A percentile compares a stretch with the other conserved stretches of the same genome.
These are phyloP conservation scores for Macrotus californicus DNA, from an alignment of 2,113 vertebrate species.

Conservation along the genomic window DNA sequence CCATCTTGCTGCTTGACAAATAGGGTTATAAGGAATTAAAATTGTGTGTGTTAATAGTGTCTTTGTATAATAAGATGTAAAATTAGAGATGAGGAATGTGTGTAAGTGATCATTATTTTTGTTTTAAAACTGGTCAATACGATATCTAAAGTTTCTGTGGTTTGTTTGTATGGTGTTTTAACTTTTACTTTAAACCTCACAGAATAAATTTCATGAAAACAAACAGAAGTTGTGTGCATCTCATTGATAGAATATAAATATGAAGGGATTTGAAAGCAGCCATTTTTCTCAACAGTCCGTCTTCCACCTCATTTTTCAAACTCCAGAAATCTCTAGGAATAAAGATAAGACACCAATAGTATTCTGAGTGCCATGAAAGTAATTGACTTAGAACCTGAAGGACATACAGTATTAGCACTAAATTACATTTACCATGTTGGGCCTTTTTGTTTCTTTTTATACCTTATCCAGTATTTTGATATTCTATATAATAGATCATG, in stretches of 20 bases:
- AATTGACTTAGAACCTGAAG: neutral
- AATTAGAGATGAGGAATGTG: slow-evolving; percentile 51
- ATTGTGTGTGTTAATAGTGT: slow-evolving; percentile 40
- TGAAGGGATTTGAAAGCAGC: neutral
- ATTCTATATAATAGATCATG: neutral
- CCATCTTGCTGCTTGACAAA: slow-evolving; percentile 66
- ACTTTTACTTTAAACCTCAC: slow-evolving; percentile 71
- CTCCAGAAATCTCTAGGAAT: neutral
- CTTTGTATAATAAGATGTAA: slow-evolving; percentile 27
- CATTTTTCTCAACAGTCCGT: neutral
- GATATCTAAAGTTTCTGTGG: slow-evolving; percentile 73
- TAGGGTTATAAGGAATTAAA: slow-evolving; percentile 65
- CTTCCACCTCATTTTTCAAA: neutral
- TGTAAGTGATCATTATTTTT: slow-evolving; percentile 60
- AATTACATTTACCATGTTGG: neutral
- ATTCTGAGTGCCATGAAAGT: neutral
- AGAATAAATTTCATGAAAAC: slow-evolving; percentile 75
- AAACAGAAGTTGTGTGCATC: slow-evolving; percentile 38
- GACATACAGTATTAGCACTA: neutral
- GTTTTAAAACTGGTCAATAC: slow-evolving; percentile 11
- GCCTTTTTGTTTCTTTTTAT: neutral
- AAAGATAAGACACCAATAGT: neutral
- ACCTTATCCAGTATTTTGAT: neutral
- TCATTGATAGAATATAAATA: neutral
- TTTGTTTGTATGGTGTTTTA: slow-evolving; percentile 69